Percentiles rank a stretch among this genome's conserved stretches.
Conservation (phyloP, 2,888 invertebrate species). For the Acronicta psi region DNA sequence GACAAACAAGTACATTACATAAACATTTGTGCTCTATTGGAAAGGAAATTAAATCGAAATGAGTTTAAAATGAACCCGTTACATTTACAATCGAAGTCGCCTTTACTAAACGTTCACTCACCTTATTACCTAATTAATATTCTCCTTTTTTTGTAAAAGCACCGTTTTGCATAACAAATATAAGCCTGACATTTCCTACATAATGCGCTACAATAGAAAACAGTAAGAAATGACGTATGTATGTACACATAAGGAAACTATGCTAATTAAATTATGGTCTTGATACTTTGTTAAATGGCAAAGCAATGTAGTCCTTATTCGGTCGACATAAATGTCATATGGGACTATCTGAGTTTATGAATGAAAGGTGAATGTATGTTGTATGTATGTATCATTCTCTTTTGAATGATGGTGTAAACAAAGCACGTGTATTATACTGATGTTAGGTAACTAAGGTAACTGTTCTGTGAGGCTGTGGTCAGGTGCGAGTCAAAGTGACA, state of each 20-base stretch:
- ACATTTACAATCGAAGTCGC: not conserved
- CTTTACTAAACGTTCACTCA: not conserved
- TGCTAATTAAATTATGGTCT: constrained; percentile 49
- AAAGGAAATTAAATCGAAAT: too few relatives aligned
- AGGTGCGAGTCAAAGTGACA: not conserved
- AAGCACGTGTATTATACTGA: not conserved
- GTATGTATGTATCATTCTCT: constrained; percentile 17
- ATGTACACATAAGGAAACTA: constrained; percentile 35
- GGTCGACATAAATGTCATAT: not conserved
- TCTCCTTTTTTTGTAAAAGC: constrained; percentile 24
- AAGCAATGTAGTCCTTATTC: constrained; percentile 12
- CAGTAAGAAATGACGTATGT: constrained; percentile 10
- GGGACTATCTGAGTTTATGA: constrained; percentile 17
- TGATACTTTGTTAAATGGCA: not conserved
- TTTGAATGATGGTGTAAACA: constrained; percentile 31
- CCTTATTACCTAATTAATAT: constrained; percentile 13
- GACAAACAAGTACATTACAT: too few relatives aligned
- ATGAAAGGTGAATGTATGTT: constrained; percentile 39
- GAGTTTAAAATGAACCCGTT: too few relatives aligned
- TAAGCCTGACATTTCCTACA: constrained; percentile 45
- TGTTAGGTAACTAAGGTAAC: constrained; percentile 24
- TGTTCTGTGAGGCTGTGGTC: constrained; percentile 1
- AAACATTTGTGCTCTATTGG: too few relatives aligned
- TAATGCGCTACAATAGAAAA: constrained; percentile 49
- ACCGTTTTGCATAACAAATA: constrained; percentile 35